These are phyloP conservation scores for Steromphala cineraria DNA, from an alignment of 2,888 invertebrate genomes.

Conservation along the genomic window DNA sequence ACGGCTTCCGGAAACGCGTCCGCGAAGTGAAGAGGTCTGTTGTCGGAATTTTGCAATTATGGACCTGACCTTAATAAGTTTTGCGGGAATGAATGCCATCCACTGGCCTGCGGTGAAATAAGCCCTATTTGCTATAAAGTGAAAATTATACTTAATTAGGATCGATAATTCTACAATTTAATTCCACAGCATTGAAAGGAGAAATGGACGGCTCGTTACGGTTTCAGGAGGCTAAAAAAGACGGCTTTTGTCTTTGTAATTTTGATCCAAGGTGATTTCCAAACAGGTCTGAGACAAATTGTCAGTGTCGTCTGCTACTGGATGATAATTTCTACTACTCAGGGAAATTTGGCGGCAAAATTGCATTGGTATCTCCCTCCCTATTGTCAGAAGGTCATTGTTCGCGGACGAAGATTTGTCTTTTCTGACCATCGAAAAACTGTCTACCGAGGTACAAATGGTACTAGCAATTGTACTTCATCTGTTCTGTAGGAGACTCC, in stretches of 20 bases:
- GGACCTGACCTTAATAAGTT: slow-evolving; percentile 20
- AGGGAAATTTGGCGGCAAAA: neutral
- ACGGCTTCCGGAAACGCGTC: slow-evolving; percentile 8
- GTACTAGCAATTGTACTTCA: no score
- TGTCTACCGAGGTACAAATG: no score
- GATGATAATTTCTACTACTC: neutral
- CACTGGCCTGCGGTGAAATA: neutral
- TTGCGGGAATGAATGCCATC: neutral
- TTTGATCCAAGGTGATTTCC: neutral
- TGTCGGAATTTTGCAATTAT: slow-evolving; percentile 15
- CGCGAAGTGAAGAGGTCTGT: neutral
- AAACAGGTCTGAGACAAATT: neutral
- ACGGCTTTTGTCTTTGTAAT: neutral
- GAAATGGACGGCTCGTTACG: neutral
- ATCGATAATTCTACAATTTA: slow-evolving; percentile 7
- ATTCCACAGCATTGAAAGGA: neutral
- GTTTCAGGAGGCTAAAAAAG: neutral
- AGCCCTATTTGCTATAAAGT: slow-evolving; percentile 15
- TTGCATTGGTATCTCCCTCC: neutral
- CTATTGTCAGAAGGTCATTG: neutral
- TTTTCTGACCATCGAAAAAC: neutral
- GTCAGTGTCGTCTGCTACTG: neutral
- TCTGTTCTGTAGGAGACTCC: no score
- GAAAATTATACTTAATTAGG: slow-evolving; percentile 17
- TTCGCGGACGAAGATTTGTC: neutral